Evolutionary conservation across 2,797 vertebrate species (phyloP).

Genomic region (Tamandua tetradactyla): DNA sequence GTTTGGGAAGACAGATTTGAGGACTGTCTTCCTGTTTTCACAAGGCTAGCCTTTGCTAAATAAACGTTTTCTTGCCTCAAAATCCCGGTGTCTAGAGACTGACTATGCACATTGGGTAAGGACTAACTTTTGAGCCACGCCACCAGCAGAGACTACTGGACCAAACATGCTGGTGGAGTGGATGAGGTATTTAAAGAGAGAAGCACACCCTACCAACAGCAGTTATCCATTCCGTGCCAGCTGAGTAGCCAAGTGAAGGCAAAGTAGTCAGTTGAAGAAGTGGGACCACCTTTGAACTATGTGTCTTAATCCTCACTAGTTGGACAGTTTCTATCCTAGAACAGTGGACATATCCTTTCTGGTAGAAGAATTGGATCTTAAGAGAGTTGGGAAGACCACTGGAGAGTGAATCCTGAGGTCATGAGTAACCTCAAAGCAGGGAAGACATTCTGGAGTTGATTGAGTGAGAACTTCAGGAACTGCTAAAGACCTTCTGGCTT

Average conservation of each 20-base stretch:
- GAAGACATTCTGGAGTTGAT: background rate
- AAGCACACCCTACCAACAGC: background rate
- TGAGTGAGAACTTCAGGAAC: background rate
- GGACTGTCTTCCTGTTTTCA: too few relatives aligned
- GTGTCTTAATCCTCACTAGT: background rate
- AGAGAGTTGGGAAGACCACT: background rate
- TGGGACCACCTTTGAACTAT: background rate
- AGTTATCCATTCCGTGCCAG: background rate
- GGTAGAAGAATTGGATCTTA: background rate
- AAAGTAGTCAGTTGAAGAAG: slow-evolving; percentile 22
- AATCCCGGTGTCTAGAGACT: too few relatives aligned
- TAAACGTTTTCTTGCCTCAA: too few relatives aligned
- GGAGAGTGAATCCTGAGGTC: background rate
- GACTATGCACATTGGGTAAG: too few relatives aligned
- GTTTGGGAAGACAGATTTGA: too few relatives aligned
- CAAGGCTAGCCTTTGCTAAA: too few relatives aligned
- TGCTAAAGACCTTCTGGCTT: background rate
- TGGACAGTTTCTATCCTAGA: background rate
- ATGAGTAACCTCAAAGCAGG: background rate
- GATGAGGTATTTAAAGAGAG: background rate
- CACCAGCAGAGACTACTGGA: background rate
- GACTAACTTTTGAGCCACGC: too few relatives aligned
- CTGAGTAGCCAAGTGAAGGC: background rate
- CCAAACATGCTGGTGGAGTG: background rate
- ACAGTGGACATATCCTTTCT: background rate